phyloP scores from a whole-genome alignment of 2,888 invertebrate genomes.

The Apamea anceps region DNA sequence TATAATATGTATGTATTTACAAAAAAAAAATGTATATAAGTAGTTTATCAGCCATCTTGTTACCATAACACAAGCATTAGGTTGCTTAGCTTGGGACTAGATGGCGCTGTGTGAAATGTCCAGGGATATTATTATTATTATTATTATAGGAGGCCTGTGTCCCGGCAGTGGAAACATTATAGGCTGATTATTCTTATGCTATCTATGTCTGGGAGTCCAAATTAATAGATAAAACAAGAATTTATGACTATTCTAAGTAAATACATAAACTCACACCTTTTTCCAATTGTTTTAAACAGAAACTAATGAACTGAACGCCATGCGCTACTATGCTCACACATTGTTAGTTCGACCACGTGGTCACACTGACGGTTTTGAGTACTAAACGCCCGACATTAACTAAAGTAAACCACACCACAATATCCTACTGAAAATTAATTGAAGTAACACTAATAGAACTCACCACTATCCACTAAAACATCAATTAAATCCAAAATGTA shows the following conservation, averaged over 20 bases:
- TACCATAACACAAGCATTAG: too few species aligned
- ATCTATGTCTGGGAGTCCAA: neutral
- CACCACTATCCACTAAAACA: slow-evolving; percentile 39
- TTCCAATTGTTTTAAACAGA: neutral
- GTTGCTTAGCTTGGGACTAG: too few species aligned
- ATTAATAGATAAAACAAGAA: neutral
- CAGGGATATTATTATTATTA: too few species aligned
- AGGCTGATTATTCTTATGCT: too few species aligned
- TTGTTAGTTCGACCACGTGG: neutral
- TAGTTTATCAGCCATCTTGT: too few species aligned
- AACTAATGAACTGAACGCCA: neutral
- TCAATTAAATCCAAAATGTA: slow-evolving; percentile 29
- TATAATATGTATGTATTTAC: too few species aligned
- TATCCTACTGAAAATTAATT: slow-evolving; percentile 1
- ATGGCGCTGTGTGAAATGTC: too few species aligned
- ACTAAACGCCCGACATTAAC: neutral
- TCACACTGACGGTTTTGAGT: neutral
- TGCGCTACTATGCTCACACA: neutral
- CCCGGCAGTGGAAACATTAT: too few species aligned
- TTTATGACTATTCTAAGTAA: neutral
- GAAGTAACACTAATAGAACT: neutral
- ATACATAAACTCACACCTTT: neutral
- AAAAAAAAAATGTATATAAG: too few species aligned
- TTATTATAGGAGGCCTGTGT: too few species aligned
- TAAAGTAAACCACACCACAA: neutral